Evolutionary conservation across 2,113 vertebrate genomes (phyloP).

Genomic region (Xiphophorus couchianus): DNA sequence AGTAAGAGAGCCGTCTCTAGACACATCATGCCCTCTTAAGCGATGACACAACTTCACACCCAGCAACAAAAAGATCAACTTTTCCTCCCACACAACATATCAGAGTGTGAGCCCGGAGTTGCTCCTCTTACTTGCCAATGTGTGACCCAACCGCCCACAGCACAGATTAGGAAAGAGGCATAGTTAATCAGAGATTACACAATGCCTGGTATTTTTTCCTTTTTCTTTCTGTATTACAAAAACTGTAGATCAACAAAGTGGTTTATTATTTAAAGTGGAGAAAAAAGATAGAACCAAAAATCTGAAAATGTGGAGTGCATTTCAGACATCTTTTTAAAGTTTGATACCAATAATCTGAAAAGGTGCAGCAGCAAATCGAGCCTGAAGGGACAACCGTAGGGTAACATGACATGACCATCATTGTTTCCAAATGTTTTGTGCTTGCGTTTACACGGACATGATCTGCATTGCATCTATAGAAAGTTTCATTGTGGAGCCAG

Average conservation of each 20-base stretch:
- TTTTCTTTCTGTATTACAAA: neutral
- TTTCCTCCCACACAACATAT: slow-evolving; percentile 32
- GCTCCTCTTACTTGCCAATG: slow-evolving; percentile 8
- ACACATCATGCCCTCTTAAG: slow-evolving; percentile 31
- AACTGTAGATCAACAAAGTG: neutral
- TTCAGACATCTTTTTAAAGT: too few species aligned
- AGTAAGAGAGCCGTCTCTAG: slow-evolving; percentile 28
- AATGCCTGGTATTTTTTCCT: neutral
- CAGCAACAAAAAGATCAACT: slow-evolving; percentile 24
- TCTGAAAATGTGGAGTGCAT: too few species aligned
- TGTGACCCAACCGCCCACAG: neutral
- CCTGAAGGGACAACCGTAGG: too few species aligned
- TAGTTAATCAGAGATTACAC: neutral
- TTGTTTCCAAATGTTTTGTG: too few species aligned
- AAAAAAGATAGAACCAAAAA: neutral
- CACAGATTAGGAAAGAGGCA: neutral
- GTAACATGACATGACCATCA: too few species aligned
- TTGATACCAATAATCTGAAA: too few species aligned
- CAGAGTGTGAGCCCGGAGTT: slow-evolving; percentile 23
- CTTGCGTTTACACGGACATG: too few species aligned
- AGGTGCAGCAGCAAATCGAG: too few species aligned
- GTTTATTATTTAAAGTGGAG: neutral
- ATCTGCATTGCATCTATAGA: too few species aligned
- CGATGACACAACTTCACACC: slow-evolving; percentile 57
- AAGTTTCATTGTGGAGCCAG: too few species aligned